Conservation (phyloP, 2,797 vertebrate species). For the Diplodus puntazzo region DNA sequence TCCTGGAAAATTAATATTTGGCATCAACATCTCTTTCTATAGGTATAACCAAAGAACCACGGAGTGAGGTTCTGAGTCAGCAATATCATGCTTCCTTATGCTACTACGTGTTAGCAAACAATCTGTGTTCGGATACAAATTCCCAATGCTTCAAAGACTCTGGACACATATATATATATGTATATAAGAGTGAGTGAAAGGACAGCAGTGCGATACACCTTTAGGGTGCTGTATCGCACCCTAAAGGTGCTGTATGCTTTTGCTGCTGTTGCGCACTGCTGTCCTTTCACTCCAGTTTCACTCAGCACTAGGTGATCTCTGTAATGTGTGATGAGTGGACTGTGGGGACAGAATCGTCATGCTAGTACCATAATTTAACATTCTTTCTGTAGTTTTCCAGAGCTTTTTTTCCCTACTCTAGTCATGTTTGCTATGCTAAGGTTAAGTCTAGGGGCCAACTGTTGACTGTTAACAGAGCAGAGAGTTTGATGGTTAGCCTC, state of each 20-base stretch:
- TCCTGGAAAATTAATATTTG: not conserved
- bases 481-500: not conserved
- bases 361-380: not conserved
- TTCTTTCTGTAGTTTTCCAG: not conserved
- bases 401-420: not conserved
- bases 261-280: slow-evolving; percentile 11
- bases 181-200: too few species aligned
- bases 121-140: not conserved
- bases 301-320: not conserved
- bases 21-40: slow-evolving; percentile 23
- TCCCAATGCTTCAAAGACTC: not conserved
- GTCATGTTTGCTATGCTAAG: not conserved
- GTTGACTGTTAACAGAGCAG: slow-evolving; percentile 15
- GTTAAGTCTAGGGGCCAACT: not conserved
- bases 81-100: not conserved
- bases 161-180: not conserved
- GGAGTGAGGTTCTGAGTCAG: not conserved
- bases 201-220: too few species aligned
- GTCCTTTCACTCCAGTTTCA: slow-evolving; percentile 17
- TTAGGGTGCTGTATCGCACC: too few species aligned
- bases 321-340: not conserved
- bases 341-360: not conserved
- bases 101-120: not conserved
- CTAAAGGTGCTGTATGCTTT: slow-evolving; percentile 19
- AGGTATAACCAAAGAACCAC: slow-evolving; percentile 1